Evolutionary conservation across 2,797 vertebrate genomes (phyloP).

Genomic region (Coranthus polyacanthus): DNA sequence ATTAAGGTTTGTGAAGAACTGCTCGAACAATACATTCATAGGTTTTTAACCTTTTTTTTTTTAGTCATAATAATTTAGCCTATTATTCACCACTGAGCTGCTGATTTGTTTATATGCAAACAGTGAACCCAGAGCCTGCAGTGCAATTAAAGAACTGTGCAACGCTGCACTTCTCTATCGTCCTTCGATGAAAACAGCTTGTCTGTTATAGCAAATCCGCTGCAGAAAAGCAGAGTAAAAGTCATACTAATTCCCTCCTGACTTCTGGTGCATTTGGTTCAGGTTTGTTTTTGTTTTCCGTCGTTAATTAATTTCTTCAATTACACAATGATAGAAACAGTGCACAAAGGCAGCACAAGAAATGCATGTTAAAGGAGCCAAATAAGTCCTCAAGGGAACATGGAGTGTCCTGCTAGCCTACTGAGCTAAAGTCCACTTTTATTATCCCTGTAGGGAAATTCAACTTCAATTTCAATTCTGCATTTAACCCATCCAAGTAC

Average conservation of each 20-base stretch:
- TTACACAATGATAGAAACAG: slow-evolving; percentile 36
- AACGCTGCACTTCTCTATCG: slow-evolving; percentile 40
- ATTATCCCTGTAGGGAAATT: too few species aligned
- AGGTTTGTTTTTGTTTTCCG: slow-evolving; percentile 30
- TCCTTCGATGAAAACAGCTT: slow-evolving; percentile 34
- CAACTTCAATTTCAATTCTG: too few species aligned
- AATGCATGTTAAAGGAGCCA: slow-evolving; percentile 29
- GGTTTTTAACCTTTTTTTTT: neutral
- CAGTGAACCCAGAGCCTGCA: slow-evolving; percentile 41
- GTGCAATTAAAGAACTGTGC: slow-evolving; percentile 44
- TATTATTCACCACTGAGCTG: slow-evolving; percentile 19
- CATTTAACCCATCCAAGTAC: too few species aligned
- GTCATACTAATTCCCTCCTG: slow-evolving; percentile 35
- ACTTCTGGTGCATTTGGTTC: slow-evolving; percentile 42
- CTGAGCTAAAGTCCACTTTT: too few species aligned
- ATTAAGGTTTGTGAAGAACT: neutral
- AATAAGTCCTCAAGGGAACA: slow-evolving; percentile 21
- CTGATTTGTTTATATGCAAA: slow-evolving; percentile 26
- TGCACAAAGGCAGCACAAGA: too few species aligned
- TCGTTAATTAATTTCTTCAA: slow-evolving; percentile 13
- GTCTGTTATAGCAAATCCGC: slow-evolving; percentile 33
- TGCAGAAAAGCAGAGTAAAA: slow-evolving; percentile 33
- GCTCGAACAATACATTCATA: too few species aligned
- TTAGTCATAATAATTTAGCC: neutral
- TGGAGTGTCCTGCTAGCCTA: slow-evolving; percentile 3